Percentiles rank a stretch among this genome's conserved stretches.
These are phyloP conservation scores for Anolis sagrei DNA, from an alignment of 2,113 vertebrate genomes.

Conservation along the genomic window DNA sequence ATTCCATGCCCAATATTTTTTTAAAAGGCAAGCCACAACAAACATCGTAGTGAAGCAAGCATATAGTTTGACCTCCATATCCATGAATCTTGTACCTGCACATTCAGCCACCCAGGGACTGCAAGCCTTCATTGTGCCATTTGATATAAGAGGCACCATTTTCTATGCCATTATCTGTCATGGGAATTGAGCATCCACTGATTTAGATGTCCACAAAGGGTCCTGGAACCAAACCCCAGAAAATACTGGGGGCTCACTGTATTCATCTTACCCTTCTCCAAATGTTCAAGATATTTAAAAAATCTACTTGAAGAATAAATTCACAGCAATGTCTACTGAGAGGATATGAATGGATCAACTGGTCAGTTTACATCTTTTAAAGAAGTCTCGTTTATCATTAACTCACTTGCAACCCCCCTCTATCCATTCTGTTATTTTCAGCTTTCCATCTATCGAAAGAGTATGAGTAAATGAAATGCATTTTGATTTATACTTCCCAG, in stretches of 20 bases:
- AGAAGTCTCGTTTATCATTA: not conserved
- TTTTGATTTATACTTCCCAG: not conserved
- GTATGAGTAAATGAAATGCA: conserved; percentile 6
- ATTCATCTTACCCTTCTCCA: not conserved
- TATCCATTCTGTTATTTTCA: not conserved
- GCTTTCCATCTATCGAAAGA: conserved; percentile 2
- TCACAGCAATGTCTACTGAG: not conserved
- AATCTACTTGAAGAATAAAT: not conserved
- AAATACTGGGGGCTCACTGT: too few species aligned
- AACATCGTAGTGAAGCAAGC: too few species aligned
- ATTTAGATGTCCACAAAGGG: too few species aligned
- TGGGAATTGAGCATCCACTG: too few species aligned
- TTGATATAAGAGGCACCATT: too few species aligned
- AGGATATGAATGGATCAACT: not conserved
- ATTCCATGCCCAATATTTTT: too few species aligned
- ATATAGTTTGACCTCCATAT: too few species aligned
- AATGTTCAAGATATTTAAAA: not conserved
- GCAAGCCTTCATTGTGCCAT: too few species aligned
- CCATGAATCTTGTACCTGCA: not conserved
- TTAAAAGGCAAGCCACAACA: too few species aligned
- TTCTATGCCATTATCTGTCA: too few species aligned
- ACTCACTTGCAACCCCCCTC: not conserved
- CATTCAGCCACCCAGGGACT: not conserved
- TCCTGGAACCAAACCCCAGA: too few species aligned
- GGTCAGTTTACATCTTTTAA: not conserved